Base-by-base conservation (phyloP, 1,140 invertebrate species). In the Eupristina koningsbergeri region DNA sequence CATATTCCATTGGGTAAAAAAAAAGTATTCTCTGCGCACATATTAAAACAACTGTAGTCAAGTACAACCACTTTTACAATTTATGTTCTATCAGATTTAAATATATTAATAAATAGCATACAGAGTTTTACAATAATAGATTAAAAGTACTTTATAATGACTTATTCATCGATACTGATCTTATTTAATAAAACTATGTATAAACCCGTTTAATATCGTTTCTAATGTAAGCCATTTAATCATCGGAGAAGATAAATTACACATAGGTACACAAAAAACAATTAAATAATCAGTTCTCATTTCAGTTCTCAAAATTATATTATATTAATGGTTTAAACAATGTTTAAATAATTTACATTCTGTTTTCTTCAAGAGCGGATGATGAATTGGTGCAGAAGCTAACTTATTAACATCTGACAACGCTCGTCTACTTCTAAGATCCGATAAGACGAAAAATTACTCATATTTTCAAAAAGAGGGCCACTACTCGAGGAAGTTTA, bases 101-200 rank as follows among this genome's bases (percentile, higher is more conserved):
- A 67, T 67, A 67, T 67, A n/a, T n/a, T n/a, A 67, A 67, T 36
- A 39, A 15, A 39, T 67, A 19, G 36, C 3, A 6, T 36, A 36
- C 36, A 31, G 36, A 36, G 64, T 17, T 67, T 34, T 19, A 22
- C 15, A 67, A 71, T n/a, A 71, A 41, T 41, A 71, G 11, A 41
- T 71, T 41, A 71, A 41, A 71, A 31, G 67, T 26, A 41, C 19
- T 26, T 8, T 2, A 7, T 71, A 71, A 71, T n/a, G 39, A 41
- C 36, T 69, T n/a, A 71, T 71, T 71, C 67, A 13, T 41, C 22
- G 67, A 71, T 71, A 22, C 7, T 1, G 26, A 41, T n/a, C 36
- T 71, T n/a, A 71, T 17, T 71, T 71, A 41, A 41, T 41, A 71
- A 71, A 41, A 71, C 36, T 39, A 41, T 26, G 36, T 41, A 71